These are phyloP conservation scores for Celastrina argiolus DNA, from an alignment of 2,888 invertebrate genomes.

Conservation along the genomic window DNA sequence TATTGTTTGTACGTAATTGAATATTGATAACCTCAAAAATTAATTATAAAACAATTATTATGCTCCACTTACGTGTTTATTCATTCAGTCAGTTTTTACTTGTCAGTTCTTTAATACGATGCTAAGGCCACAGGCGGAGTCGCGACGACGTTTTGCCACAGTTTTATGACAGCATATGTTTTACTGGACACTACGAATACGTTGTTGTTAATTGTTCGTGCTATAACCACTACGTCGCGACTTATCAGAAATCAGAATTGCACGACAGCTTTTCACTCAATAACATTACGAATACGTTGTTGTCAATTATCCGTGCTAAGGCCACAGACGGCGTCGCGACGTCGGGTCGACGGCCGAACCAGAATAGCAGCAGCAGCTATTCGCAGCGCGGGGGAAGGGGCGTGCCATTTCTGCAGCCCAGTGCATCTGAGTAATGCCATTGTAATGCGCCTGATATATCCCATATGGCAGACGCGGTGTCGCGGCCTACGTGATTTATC, in stretches of 20 bases:
- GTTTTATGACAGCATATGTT: too few species aligned
- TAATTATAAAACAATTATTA: constrained; percentile 36
- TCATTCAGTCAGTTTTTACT: not conserved
- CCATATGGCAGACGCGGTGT: constrained; percentile 64
- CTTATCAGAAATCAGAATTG: too few species aligned
- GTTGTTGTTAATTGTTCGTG: too few species aligned
- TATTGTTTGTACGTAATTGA: constrained; percentile 30
- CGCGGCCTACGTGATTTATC: constrained; percentile 45
- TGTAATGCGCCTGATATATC: constrained; percentile 75
- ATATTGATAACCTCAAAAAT: constrained; percentile 32
- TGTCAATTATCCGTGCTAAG: constrained; percentile 70
- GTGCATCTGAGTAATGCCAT: constrained; percentile 78
- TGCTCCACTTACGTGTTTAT: constrained; percentile 11
- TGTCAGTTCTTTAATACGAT: too few species aligned
- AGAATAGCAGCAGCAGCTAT: constrained; percentile 71
- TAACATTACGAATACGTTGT: too few species aligned
- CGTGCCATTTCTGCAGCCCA: constrained; percentile 77
- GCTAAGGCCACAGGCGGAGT: too few species aligned
- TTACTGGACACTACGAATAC: too few species aligned
- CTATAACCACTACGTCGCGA: too few species aligned
- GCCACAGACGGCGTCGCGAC: constrained; percentile 77
- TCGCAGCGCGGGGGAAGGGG: constrained; percentile 67
- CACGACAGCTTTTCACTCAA: too few species aligned
- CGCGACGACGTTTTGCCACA: too few species aligned
- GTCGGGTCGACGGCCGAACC: constrained; percentile 76